These are phyloP conservation scores for Misgurnus mizolepis DNA, from an alignment of 2,113 vertebrate genomes.

Conservation along the genomic window DNA sequence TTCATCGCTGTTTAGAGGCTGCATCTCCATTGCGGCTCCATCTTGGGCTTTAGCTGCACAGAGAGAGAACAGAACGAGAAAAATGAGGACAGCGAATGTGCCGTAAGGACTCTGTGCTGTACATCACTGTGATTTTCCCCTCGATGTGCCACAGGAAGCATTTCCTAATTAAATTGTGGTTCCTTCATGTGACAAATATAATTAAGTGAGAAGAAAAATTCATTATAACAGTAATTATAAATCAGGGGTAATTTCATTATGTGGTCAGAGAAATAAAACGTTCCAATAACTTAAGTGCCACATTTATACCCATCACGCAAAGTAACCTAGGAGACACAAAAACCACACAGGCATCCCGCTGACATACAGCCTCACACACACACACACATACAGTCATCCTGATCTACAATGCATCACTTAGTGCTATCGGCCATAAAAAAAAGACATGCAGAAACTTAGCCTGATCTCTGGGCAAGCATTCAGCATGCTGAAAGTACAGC, in stretches of 20 bases:
- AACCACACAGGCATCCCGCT: not conserved
- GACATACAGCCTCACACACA: not conserved
- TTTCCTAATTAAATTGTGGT: slow-evolving; percentile 21
- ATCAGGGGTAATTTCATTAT: not conserved
- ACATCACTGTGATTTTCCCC: not conserved
- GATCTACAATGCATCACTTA: slow-evolving; percentile 27
- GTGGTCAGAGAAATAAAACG: not conserved
- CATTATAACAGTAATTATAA: not conserved
- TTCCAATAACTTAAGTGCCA: slow-evolving; percentile 46
- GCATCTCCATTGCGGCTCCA: slow-evolving; percentile 99
- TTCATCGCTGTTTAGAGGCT: slow-evolving; percentile 95
- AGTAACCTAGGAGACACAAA: slow-evolving; percentile 61
- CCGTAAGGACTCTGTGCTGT: not conserved
- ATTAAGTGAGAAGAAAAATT: slow-evolving; percentile 1
- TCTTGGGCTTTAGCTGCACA: slow-evolving; percentile 93
- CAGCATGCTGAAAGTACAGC: slow-evolving; percentile 57
- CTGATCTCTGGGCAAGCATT: slow-evolving; percentile 48
- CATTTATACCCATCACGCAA: slow-evolving; percentile 54
- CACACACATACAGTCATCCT: slow-evolving; percentile 14
- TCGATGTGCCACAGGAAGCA: not conserved
- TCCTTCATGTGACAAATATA: not conserved
- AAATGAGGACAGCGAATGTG: not conserved
- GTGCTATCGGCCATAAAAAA: slow-evolving; percentile 7
- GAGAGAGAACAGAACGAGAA: not conserved
- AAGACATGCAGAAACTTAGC: not conserved